Percentiles rank a stretch among this genome's conserved stretches.
These are phyloP conservation scores for Pangasius macronema DNA, from an alignment of 2,797 vertebrate genomes.

Conservation along the genomic window DNA sequence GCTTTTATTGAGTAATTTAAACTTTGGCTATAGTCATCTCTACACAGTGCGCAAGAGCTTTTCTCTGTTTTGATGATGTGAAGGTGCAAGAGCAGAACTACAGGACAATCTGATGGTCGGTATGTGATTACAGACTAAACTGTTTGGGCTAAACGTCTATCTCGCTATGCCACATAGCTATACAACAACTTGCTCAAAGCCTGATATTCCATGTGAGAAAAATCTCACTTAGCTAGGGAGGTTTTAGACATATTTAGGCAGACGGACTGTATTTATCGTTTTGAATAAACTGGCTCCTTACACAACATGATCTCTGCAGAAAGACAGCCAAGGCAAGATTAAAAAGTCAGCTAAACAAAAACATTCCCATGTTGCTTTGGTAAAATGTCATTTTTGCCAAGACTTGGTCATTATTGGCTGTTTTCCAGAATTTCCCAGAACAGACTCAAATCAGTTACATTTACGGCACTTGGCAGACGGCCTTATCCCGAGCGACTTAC, in stretches of 20 bases:
- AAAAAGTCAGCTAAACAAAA: conserved; percentile 1
- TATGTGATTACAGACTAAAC: neutral
- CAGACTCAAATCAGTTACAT: neutral
- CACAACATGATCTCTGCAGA: neutral
- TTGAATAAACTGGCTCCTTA: neutral
- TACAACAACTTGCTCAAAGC: neutral
- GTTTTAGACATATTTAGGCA: neutral
- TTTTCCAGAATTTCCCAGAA: neutral
- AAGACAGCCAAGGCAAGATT: neutral
- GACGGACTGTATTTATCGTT: neutral
- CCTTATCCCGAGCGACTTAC: too few relatives aligned
- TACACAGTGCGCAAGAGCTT: neutral
- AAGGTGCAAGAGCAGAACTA: neutral
- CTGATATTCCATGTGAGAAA: neutral
- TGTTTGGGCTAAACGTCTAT: neutral
- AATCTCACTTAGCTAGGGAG: neutral
- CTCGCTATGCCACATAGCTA: neutral
- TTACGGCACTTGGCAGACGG: too few relatives aligned
- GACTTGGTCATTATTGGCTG: neutral
- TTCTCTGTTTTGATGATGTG: neutral
- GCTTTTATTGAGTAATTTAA: neutral
- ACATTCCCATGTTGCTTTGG: neutral
- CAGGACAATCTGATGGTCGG: neutral
- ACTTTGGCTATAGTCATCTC: neutral
- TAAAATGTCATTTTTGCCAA: neutral